A percentile compares a stretch with the other conserved stretches of the same genome.
These are phyloP conservation scores for Calliopsis andreniformis DNA, from an alignment of 1,140 invertebrate genomes.

Conservation along the genomic window DNA sequence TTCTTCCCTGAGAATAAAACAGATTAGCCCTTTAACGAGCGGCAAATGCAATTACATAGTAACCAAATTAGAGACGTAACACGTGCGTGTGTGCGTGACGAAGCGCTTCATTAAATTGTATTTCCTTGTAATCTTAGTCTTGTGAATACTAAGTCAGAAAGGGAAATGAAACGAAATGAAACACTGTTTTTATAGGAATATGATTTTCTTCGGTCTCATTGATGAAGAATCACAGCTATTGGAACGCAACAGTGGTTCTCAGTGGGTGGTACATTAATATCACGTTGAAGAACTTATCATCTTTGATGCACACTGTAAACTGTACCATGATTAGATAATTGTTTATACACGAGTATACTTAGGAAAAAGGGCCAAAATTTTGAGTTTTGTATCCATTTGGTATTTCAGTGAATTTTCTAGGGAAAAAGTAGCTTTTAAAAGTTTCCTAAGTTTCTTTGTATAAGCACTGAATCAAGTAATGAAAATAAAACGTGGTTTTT, in stretches of 20 bases:
- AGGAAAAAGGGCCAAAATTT: too few relatives aligned
- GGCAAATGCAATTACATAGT: constrained; percentile 55
- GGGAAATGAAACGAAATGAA: background rate
- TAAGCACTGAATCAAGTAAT: too few relatives aligned
- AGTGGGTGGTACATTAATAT: background rate
- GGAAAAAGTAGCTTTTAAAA: too few relatives aligned
- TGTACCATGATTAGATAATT: too few relatives aligned
- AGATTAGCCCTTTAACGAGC: constrained; percentile 64
- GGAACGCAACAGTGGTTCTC: background rate
- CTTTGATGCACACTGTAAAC: too few relatives aligned
- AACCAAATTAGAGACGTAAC: constrained; percentile 22
- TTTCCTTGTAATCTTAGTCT: constrained; percentile 4
- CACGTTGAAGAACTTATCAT: too few relatives aligned
- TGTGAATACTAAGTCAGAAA: too few relatives aligned
- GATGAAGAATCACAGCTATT: background rate
- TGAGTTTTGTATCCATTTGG: too few relatives aligned
- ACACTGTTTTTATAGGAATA: background rate
- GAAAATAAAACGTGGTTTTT: background rate
- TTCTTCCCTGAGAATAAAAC: constrained; percentile 27
- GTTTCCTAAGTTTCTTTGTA: too few relatives aligned
- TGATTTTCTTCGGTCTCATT: background rate
- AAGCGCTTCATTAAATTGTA: constrained; percentile 1
- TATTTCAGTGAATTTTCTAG: too few relatives aligned
- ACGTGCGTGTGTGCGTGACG: background rate
- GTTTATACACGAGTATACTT: too few relatives aligned